These are phyloP conservation scores for Malurus elegans DNA, from an alignment of 2,113 vertebrate genomes.

Conservation along the genomic window DNA sequence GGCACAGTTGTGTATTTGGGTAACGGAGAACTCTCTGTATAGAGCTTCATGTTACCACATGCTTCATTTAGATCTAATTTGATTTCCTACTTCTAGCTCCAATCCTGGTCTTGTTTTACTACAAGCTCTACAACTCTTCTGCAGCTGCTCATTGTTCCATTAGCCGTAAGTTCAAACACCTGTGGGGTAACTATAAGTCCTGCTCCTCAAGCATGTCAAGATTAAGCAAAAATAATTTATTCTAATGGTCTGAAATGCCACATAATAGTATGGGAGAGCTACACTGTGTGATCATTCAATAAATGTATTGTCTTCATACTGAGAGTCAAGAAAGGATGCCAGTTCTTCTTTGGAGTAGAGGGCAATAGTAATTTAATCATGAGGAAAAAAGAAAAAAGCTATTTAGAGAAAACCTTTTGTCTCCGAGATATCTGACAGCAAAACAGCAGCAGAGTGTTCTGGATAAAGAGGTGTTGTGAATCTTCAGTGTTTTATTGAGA, in stretches of 20 bases:
- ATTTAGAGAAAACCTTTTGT: neutral
- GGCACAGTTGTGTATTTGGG: neutral
- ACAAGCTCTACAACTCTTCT: neutral
- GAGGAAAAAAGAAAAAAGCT: neutral
- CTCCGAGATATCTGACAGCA: neutral
- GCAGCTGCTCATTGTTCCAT: neutral
- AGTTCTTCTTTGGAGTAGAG: neutral
- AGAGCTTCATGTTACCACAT: neutral
- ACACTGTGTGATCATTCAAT: neutral
- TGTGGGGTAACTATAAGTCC: neutral
- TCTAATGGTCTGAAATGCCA: neutral
- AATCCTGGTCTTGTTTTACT: neutral
- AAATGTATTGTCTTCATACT: neutral
- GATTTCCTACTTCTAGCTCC: neutral
- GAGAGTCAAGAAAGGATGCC: neutral
- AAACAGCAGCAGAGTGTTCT: neutral
- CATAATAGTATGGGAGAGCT: neutral
- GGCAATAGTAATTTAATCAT: neutral
- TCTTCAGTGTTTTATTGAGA: neutral
- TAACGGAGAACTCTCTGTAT: neutral
- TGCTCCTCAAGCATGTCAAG: neutral
- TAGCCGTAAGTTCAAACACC: neutral
- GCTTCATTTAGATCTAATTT: neutral
- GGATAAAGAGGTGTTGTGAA: neutral
- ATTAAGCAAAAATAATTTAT: neutral